Evolutionary conservation across 2,797 vertebrate genomes (phyloP).

Genomic region (Otolemur crassicaudatus): DNA sequence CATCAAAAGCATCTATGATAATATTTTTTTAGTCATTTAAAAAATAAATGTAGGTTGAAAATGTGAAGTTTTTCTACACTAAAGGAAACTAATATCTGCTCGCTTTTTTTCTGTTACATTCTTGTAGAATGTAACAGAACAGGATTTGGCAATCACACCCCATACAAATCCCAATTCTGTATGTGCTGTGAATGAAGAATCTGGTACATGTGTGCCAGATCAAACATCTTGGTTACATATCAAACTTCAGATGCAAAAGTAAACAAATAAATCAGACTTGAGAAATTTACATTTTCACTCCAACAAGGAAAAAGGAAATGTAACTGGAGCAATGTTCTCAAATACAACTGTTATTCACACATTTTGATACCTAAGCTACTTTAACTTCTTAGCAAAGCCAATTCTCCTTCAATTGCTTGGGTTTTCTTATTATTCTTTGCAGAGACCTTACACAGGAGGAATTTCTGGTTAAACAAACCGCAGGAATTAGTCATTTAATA

Average conservation of each 20-base stretch:
- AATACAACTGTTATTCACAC: background rate
- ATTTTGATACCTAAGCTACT: background rate
- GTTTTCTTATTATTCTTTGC: background rate
- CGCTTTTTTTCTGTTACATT: background rate
- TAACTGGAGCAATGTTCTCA: background rate
- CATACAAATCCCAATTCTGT: background rate
- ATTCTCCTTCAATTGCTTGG: background rate
- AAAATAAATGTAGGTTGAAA: background rate
- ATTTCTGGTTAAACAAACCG: background rate
- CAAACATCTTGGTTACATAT: background rate
- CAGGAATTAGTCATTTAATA: background rate
- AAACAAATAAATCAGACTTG: background rate
- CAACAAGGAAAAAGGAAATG: background rate
- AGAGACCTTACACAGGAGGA: background rate
- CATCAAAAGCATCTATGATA: background rate
- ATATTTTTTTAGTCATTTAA: background rate
- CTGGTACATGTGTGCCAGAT: background rate
- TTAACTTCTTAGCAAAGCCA: background rate
- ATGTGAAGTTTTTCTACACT: background rate
- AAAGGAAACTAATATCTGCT: background rate
- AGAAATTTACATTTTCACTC: background rate
- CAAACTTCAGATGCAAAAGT: conserved; percentile 11
- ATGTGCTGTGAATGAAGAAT: background rate
- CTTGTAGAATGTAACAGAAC: background rate
- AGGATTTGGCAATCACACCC: background rate